phyloP scores from a whole-genome alignment of 2,113 vertebrate species.

The Odontesthes bonariensis region DNA sequence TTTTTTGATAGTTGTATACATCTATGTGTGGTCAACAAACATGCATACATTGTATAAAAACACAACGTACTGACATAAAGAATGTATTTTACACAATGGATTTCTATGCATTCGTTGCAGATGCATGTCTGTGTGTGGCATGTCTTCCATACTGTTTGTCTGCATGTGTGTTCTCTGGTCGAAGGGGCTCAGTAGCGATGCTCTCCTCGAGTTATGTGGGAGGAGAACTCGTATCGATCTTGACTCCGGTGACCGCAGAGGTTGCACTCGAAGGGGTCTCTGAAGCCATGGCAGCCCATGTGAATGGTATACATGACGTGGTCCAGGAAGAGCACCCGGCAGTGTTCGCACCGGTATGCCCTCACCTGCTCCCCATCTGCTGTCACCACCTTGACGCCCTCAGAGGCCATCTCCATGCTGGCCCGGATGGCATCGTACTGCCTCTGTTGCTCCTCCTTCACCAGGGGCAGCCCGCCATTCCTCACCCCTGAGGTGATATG shows the following conservation, averaged over 20 bases:
- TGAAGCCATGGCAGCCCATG: constrained; percentile 99
- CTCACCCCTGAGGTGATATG: constrained; percentile 90
- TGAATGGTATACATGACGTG: constrained; percentile 99
- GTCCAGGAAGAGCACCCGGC: constrained; percentile 96
- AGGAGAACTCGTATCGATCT: constrained; percentile 98
- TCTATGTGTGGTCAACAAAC: constrained; percentile 58
- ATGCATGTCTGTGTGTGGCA: constrained; percentile 16
- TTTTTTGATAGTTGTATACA: constrained; percentile 29
- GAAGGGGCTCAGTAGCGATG: constrained; percentile 86
- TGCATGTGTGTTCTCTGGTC: constrained; percentile 17
- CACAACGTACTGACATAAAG: constrained; percentile 45
- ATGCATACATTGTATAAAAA: constrained; percentile 76
- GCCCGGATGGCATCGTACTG: constrained; percentile 89
- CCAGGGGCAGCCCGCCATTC: constrained; percentile 89
- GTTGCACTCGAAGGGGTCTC: constrained; percentile 98
- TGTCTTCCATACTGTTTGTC: constrained; percentile 25
- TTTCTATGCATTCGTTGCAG: constrained; percentile 34
- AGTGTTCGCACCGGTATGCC: constrained; percentile 94
- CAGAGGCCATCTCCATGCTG: constrained; percentile 82
- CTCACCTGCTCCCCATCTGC: constrained; percentile 90
- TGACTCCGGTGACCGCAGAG: constrained; percentile 97
- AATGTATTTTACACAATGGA: constrained; percentile 58
- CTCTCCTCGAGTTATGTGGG: constrained; percentile 98
- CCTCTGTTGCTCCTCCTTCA: constrained; percentile 92
- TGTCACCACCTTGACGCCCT: constrained; percentile 92